Conservation (phyloP, 2,888 invertebrate species). For the Machimus atricapillus region DNA sequence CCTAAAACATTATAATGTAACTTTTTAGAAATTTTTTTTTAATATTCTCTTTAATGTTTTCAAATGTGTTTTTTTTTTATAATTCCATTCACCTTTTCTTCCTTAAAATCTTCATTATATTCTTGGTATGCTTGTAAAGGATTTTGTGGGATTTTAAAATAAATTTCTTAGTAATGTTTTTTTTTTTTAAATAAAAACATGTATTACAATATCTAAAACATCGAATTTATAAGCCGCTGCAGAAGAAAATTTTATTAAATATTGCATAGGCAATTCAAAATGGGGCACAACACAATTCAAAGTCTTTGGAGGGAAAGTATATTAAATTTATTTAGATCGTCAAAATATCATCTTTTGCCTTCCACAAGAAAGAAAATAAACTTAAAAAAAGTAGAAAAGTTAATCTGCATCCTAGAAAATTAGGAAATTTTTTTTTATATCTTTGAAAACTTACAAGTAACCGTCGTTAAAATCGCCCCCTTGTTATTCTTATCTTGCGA, state of each 20-base stretch:
- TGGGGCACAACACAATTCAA: background rate
- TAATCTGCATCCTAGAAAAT: background rate
- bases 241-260: background rate
- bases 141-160: too few relatives aligned
- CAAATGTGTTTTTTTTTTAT: too few relatives aligned
- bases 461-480: conserved; percentile 57
- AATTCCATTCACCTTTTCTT: too few relatives aligned
- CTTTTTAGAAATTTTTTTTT: too few relatives aligned
- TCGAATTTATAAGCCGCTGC: background rate
- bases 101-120: too few relatives aligned
- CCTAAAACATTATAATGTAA: too few relatives aligned
- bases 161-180: too few relatives aligned
- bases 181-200: too few relatives aligned
- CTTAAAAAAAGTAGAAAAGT: background rate
- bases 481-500: conserved; percentile 44
- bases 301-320: background rate
- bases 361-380: background rate
- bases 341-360: background rate
- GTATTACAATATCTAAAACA: too few relatives aligned
- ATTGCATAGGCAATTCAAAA: background rate
- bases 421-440: background rate
- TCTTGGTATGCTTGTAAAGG: too few relatives aligned
- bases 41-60: too few relatives aligned
- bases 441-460: conserved; percentile 61
- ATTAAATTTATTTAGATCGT: background rate